Evolutionary conservation across 2,888 invertebrate species (phyloP).

Genomic region (Teinopalpus imperialis): DNA sequence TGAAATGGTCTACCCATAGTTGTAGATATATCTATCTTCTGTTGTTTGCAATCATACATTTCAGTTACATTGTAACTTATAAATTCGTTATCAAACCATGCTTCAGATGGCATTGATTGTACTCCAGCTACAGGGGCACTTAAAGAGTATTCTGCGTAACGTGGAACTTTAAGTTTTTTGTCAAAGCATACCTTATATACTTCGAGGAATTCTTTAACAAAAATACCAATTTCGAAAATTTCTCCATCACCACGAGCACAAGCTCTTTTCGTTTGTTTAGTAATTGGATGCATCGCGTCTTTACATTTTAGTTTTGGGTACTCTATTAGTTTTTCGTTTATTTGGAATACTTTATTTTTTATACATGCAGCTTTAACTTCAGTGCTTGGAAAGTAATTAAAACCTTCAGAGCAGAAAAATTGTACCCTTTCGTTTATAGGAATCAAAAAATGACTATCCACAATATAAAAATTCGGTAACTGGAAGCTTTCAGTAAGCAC

Average conservation of each 20-base stretch:
- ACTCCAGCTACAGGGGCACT: slow-evolving; percentile 32
- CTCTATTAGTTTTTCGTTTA: slow-evolving; percentile 32
- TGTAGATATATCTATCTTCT: neutral
- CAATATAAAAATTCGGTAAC: slow-evolving; percentile 29
- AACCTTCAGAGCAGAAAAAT: slow-evolving; percentile 40
- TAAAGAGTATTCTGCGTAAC: slow-evolving; percentile 41
- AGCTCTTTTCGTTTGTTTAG: slow-evolving; percentile 26
- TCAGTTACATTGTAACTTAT: slow-evolving; percentile 29
- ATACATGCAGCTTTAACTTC: slow-evolving; percentile 38
- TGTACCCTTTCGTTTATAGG: slow-evolving; percentile 33
- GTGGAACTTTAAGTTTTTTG: slow-evolving; percentile 34
- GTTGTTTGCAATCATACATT: slow-evolving; percentile 36
- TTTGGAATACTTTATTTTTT: slow-evolving; percentile 32
- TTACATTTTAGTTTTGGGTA: slow-evolving; percentile 44
- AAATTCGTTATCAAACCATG: slow-evolving; percentile 36
- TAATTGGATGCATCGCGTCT: slow-evolving; percentile 33
- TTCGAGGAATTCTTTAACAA: slow-evolving; percentile 27
- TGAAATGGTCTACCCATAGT: slow-evolving; percentile 24
- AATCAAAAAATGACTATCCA: slow-evolving; percentile 33
- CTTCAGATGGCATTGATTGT: slow-evolving; percentile 9
- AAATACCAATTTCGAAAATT: slow-evolving; percentile 37
- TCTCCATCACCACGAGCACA: slow-evolving; percentile 38
- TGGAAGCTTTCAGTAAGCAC: slow-evolving; percentile 29
- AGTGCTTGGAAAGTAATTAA: slow-evolving; percentile 30
- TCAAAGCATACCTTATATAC: slow-evolving; percentile 47